These are phyloP conservation scores for Sebastes minor DNA, from an alignment of 2,797 vertebrate genomes.

Conservation along the genomic window DNA sequence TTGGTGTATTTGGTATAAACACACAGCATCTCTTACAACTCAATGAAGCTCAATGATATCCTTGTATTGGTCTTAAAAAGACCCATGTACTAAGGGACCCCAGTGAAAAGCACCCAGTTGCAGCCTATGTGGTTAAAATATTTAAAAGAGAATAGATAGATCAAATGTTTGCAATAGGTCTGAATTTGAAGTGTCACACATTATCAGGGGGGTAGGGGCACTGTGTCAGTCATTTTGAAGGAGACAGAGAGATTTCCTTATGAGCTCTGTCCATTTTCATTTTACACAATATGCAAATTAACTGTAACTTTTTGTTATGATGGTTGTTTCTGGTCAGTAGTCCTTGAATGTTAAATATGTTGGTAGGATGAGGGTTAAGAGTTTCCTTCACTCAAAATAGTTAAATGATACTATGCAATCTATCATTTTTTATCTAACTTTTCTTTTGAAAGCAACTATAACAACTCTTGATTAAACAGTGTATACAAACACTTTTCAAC, in stretches of 20 bases:
- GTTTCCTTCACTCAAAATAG: neutral
- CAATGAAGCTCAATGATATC: neutral
- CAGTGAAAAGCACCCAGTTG: no score
- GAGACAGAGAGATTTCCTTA: fast-evolving
- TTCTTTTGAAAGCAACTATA: neutral
- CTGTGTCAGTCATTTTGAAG: no score
- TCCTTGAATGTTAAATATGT: no score
- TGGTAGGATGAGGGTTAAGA: neutral
- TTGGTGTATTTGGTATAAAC: neutral
- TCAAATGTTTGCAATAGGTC: no score
- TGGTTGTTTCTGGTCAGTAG: no score
- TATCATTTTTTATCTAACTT: neutral
- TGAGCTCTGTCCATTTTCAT: fast-evolving
- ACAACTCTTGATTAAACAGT: neutral
- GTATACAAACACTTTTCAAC: neutral
- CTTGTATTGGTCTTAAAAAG: neutral
- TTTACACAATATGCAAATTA: no score
- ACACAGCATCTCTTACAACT: neutral
- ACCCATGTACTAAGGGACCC: no score
- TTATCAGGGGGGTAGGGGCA: no score
- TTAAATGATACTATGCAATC: neutral
- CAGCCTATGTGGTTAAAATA: no score
- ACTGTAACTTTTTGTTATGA: no score
- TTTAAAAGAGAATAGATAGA: no score
- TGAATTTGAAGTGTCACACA: no score